Evolutionary conservation across 2,888 invertebrate genomes (phyloP).

Genomic region (Drosophila robusta): DNA sequence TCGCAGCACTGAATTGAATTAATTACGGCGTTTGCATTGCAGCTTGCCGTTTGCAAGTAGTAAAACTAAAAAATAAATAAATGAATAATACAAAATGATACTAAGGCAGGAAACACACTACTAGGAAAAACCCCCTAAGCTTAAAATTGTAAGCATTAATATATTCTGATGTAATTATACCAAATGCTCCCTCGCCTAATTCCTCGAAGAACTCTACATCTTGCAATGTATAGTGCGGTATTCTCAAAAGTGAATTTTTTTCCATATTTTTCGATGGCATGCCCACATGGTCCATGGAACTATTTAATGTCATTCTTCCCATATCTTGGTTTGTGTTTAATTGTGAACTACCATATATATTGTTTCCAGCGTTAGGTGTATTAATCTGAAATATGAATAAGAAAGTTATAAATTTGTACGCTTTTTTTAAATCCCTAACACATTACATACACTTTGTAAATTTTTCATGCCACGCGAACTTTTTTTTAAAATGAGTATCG

Average conservation of each 20-base stretch:
- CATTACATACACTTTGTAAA: constrained; percentile 87
- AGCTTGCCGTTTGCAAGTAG: too few species aligned
- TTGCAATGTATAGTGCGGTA: constrained; percentile 94
- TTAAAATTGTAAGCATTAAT: background rate
- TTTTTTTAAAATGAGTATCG: constrained; percentile 87
- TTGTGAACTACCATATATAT: constrained; percentile 92
- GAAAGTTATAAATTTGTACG: background rate
- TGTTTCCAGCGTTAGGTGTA: constrained; percentile 90
- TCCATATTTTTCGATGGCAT: constrained; percentile 85
- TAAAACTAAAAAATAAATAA: too few species aligned
- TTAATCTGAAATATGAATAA: constrained; percentile 85
- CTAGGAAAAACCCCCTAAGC: too few species aligned
- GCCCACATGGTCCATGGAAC: constrained; percentile 84
- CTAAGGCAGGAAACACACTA: too few species aligned
- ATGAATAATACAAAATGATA: too few species aligned
- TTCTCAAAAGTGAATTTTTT: constrained; percentile 86
- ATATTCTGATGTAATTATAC: constrained; percentile 83
- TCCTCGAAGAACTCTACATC: constrained; percentile 95
- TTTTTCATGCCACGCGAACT: constrained; percentile 86
- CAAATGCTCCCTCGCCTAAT: constrained; percentile 98
- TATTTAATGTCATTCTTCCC: constrained; percentile 89
- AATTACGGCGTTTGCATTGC: too few species aligned
- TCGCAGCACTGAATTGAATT: too few species aligned
- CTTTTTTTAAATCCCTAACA: background rate
- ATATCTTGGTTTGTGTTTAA: constrained; percentile 93